Evolutionary conservation across 2,888 invertebrate species (phyloP), one percentile per base, ranked within the genome.

Genomic region (Octonoba sinensis): DNA sequence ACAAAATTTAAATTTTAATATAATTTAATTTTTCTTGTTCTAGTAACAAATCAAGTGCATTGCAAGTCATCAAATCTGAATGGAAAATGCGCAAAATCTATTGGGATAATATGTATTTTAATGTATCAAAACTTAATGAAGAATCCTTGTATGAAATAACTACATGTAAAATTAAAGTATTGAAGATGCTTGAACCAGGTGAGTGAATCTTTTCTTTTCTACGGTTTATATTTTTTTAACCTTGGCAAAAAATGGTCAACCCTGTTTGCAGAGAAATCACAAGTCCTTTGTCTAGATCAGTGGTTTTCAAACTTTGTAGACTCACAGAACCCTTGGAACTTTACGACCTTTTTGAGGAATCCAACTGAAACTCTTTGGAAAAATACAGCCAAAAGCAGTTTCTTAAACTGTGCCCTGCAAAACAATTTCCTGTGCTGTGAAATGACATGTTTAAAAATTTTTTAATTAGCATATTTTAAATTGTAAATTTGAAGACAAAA

Each of bases 41-140:
- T 13, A 62, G 62, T n/a, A 16, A 44, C 18, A n/a, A 62, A 16
- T 44, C 62, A 62, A 62, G 44, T 62, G n/a, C 44, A 18, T 12
- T 62, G 24, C 13, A 47, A 15, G 12, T 67, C 20, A 13, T 44
- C 8, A 15, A 56, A 18, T 54, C 36, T 16, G 62, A 12, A 47
- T 81, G 79, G 79, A 62, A 81, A 11, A 24, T 54, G 20, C 60
- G 79, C 27, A 16, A 20, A 13, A 59, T 16, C 24, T 67, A 56
- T 16, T 81, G 79, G 79, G 16, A 27, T 20, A 62, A 60, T 60
- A 36, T 74, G 4, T 47, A 74, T 69, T 81, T 81, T 18, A 67
- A 73, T 72, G 57, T 57, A 16, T 44, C 57, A 16, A 60, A 73
- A 73, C 27, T 73, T 2, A 6, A 3, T 24, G 22, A 24, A 16